Evolutionary conservation across 2,888 invertebrate genomes (phyloP).

Genomic region (Tetanocera ferruginea): DNA sequence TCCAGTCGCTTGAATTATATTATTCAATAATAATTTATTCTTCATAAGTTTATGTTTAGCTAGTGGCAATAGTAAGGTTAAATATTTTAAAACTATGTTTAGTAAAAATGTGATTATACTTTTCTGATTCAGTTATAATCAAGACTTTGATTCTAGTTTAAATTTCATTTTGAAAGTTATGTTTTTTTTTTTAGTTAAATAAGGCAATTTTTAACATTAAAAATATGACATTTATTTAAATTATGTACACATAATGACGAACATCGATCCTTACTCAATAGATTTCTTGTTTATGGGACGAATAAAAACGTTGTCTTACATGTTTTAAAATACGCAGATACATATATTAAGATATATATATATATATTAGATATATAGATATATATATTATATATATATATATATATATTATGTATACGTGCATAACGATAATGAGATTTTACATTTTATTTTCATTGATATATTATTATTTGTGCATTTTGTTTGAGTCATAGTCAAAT

Average conservation of each 20-base stretch:
- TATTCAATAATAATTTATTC: background rate
- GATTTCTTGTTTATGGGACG: background rate
- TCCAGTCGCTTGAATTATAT: background rate
- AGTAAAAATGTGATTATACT: background rate
- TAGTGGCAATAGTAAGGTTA: background rate
- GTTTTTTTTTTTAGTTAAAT: background rate
- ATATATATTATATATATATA: too few relatives aligned
- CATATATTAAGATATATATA: too few relatives aligned
- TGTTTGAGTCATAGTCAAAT: background rate
- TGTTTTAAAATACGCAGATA: background rate
- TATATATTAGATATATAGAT: too few relatives aligned
- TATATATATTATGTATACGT: too few relatives aligned
- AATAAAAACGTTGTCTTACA: conserved; percentile 1
- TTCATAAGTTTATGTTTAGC: background rate
- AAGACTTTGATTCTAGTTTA: conserved; percentile 1
- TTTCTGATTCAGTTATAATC: background rate
- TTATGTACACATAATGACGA: conserved; percentile 34
- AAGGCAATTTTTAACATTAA: conserved; percentile 30
- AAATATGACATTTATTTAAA: conserved; percentile 5
- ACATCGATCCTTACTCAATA: background rate
- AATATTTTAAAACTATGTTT: background rate
- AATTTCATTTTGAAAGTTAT: background rate
- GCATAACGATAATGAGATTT: background rate
- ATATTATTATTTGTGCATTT: background rate
- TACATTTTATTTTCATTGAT: background rate